phyloP scores from a whole-genome alignment of 1,140 invertebrate species.

The Hormaphis cornu region DNA sequence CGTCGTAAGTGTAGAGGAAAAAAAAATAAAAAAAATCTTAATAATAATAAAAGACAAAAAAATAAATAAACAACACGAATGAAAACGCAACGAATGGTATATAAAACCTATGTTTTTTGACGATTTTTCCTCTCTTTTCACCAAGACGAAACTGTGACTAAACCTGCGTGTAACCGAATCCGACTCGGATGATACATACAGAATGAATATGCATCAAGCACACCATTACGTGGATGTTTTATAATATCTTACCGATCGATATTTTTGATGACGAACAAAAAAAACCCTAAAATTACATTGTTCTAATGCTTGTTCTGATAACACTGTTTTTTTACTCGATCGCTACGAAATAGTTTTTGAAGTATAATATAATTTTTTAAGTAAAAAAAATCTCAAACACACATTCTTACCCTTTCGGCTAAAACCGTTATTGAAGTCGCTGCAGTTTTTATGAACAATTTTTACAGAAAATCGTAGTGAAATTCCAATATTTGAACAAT shows the following conservation, averaged over 20 bases:
- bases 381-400: neutral
- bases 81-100: neutral
- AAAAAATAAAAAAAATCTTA: neutral
- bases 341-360: slow-evolving; percentile 2
- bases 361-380: neutral
- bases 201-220: neutral
- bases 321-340: slow-evolving; percentile 3
- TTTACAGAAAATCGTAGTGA: neutral
- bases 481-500: too few relatives aligned
- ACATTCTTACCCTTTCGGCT: neutral
- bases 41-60: neutral
- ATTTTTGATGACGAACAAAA: neutral
- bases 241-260: slow-evolving; percentile 5
- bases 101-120: neutral
- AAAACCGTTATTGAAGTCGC: slow-evolving; percentile 4
- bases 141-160: slow-evolving; percentile 16
- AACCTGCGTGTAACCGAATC: slow-evolving; percentile 22
- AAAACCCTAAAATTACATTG: neutral
- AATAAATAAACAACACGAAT: neutral
- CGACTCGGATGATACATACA: slow-evolving; percentile 18
- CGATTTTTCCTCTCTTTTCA: neutral
- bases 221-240: slow-evolving; percentile 6
- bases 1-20: neutral
- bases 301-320: neutral
- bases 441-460: neutral